phyloP scores from a whole-genome alignment of 1,140 invertebrate genomes.

The Euwallacea similis region DNA sequence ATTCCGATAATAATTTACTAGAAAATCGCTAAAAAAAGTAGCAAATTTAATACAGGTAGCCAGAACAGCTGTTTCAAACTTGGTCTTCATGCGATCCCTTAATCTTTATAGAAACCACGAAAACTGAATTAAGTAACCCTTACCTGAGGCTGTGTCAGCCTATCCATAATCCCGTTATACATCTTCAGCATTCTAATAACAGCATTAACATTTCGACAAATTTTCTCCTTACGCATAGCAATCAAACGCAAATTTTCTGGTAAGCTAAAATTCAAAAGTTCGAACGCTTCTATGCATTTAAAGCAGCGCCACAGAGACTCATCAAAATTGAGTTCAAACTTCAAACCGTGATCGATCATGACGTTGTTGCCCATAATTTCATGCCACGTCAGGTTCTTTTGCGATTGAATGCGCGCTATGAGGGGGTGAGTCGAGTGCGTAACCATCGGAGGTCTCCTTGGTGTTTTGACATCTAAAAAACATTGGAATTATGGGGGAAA shows the following conservation, averaged over 20 bases:
- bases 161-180: conserved; percentile 63
- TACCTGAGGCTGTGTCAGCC: conserved; percentile 66
- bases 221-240: conserved; percentile 68
- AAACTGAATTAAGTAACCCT: too few species aligned
- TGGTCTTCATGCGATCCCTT: neutral
- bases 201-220: conserved; percentile 65
- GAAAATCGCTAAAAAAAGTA: too few species aligned
- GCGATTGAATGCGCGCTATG: conserved; percentile 51
- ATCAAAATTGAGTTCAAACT: conserved; percentile 68
- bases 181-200: conserved; percentile 61
- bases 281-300: conserved; percentile 74
- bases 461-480: conserved; percentile 23
- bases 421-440: conserved; percentile 42
- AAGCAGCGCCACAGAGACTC: conserved; percentile 70
- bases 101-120: too few species aligned
- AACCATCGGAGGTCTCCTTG: conserved; percentile 16
- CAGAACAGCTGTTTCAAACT: too few species aligned
- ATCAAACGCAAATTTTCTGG: conserved; percentile 68
- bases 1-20: too few species aligned
- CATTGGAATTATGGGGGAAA: neutral
- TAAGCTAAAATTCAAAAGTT: conserved; percentile 71
- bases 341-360: conserved; percentile 64
- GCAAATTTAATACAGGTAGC: too few species aligned
- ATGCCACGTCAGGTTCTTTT: conserved; percentile 64
- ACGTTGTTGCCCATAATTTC: conserved; percentile 66